These are phyloP conservation scores for Diorhabda carinulata DNA, from an alignment of 1,140 invertebrate species.

Conservation along the genomic window DNA sequence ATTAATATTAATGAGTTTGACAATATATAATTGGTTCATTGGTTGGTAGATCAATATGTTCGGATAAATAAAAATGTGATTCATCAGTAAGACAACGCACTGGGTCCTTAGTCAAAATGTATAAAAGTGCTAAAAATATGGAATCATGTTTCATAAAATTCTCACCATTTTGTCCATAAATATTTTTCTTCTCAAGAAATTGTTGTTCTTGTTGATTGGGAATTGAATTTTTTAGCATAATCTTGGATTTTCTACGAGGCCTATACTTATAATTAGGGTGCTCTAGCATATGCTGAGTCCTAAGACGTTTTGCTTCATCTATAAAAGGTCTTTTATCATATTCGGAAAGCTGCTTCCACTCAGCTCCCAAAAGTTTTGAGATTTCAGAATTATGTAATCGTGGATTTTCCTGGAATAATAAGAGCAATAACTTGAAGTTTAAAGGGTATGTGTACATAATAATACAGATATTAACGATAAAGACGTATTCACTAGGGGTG, in stretches of 20 bases:
- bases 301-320: slow-evolving; percentile 72
- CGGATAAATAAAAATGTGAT: too few relatives aligned
- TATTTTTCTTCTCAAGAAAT: slow-evolving; percentile 29
- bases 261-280: slow-evolving; percentile 72
- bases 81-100: too few relatives aligned
- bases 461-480: too few relatives aligned
- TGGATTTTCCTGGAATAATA: slow-evolving; percentile 62
- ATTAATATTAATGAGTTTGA: too few relatives aligned
- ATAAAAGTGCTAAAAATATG: background rate
- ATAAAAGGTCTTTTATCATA: slow-evolving; percentile 74
- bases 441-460: too few relatives aligned
- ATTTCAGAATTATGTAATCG: slow-evolving; percentile 78
- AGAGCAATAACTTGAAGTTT: too few relatives aligned
- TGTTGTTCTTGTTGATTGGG: slow-evolving; percentile 30
- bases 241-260: slow-evolving; percentile 60
- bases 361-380: slow-evolving; percentile 64
- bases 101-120: too few relatives aligned
- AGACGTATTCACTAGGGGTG: too few relatives aligned
- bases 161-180: slow-evolving; percentile 32
- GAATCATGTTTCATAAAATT: too few relatives aligned
- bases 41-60: too few relatives aligned
- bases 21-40: too few relatives aligned
- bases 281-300: slow-evolving; percentile 71
- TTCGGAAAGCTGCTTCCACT: slow-evolving; percentile 68
- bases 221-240: background rate